Base-by-base conservation (phyloP, 2,888 invertebrate species). In the Ectropis crepuscularia region DNA sequence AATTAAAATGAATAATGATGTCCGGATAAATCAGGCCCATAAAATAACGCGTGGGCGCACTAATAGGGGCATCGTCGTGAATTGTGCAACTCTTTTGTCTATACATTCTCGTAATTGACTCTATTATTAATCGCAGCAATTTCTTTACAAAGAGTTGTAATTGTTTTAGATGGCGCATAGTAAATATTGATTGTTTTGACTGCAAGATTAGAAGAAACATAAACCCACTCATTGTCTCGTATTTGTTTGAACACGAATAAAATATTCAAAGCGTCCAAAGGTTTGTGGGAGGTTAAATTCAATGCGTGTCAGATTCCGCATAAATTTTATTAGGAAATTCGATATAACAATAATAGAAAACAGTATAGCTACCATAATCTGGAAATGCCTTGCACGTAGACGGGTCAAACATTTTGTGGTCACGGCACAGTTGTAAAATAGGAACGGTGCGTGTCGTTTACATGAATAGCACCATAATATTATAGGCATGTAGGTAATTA, bases 1-100 rank as follows among this genome's bases (percentile, higher is more conserved):
- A 80, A 82, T 85, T 85, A 82, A 82, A 80, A 81, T 83, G 80
- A 83, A 76, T 83, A 81, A 85, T 82, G 79, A 77, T 71, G 73
- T 73, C 73, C 74, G 73, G 74, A 79, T 84, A 79, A 81, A 80
- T 78, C 74, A 75, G 67, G 65, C 67, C 69, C 71, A 74, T 79
- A 76, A 80, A 79, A 73, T 61, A 58, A 69, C 54, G 78, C 78
- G 82, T 83, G 74, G 80, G 79, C 58, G 73, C 47, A 63, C 69
- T 71, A 71, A 69, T 69, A 69, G 69, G 67, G 53, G 45, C 48
- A 59, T 51, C 57, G 51, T 11, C 64, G 42, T 63, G 55, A 63
- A 48, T 67, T 70, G 57, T 59, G 54, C 67, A 59, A 68, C 48
- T 69, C 63, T 67, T 28, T 67, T 70, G 65, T 65, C 51, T 60